Evolutionary conservation across 2,888 invertebrate genomes (phyloP).

Genomic region (Clanis bilineata): DNA sequence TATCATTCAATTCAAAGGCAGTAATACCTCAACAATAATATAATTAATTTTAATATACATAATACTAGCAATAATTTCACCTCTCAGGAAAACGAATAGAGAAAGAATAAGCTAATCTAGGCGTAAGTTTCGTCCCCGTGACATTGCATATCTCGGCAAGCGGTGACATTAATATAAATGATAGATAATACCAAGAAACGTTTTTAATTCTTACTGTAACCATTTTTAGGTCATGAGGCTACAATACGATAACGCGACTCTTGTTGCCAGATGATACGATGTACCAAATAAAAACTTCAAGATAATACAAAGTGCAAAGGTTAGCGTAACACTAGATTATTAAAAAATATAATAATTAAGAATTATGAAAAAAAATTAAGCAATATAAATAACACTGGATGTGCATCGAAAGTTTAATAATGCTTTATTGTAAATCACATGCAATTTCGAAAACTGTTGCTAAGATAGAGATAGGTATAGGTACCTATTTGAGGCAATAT

Average conservation of each 20-base stretch:
- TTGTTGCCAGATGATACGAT: conserved; percentile 68
- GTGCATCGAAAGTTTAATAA: background rate
- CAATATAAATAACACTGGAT: conserved; percentile 22
- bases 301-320: conserved; percentile 72
- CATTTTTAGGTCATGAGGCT: conserved; percentile 79
- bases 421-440: background rate
- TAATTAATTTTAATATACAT: background rate
- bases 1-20: background rate
- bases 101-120: background rate
- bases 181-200: conserved; percentile 11
- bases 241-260: conserved; percentile 63
- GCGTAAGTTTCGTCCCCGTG: background rate
- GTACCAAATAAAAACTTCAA: conserved; percentile 69
- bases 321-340: conserved; percentile 75
- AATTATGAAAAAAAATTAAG: conserved; percentile 19
- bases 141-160: background rate
- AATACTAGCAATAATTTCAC: too few species aligned
- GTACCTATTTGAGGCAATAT: too few species aligned
- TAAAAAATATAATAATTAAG: conserved; percentile 30
- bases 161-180: background rate
- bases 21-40: too few species aligned
- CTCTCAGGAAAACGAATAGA: too few species aligned
- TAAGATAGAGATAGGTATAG: too few species aligned
- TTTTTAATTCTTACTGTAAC: conserved; percentile 26
- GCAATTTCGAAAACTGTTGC: too few species aligned